Evolutionary conservation across 2,888 invertebrate genomes (phyloP), one percentile per base, ranked within the genome.

Genomic region (Thysanoteuthis rhombus): DNA sequence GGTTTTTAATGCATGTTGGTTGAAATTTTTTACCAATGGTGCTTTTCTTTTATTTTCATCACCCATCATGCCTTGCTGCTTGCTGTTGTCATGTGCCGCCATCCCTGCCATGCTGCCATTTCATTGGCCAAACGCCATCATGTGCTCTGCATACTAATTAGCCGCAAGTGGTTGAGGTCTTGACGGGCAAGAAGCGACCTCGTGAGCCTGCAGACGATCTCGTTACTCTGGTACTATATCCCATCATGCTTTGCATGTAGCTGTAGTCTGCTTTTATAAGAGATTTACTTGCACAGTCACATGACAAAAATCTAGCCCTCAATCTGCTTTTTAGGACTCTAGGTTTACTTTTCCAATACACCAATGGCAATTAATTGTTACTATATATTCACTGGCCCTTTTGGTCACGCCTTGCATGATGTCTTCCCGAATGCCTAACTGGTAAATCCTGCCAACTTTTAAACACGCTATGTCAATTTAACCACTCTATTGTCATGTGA

Each of bases 171-270:
- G 97, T 97, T 96, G 97, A 97, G 97, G 97, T 96, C 96, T 95
- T 98, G 98, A 98, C 98, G 98, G 98, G 98, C 98, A 99, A 99
- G 98, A 99, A 99, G 98, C 98, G 99, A 98, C 98, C 98, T 98
- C 98, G 98, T 97, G 98, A 98, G 97, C 97, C 98, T 97, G 98
- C 98, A 98, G 98, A 98, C 98, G 98, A 98, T 98, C 98, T 98
- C 98, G 98, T 99, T 91, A 91, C 91, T 98, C 98, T 99, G 99
- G 99, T 99, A 99, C 98, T 98, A 95, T 96, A 94, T 95, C 95
- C 95, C 95, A 95, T 95, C 94, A 96, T 95, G 96, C 95, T 96
- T 96, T 97, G 97, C 97, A 97, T 97, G 97, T 97, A 97, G 97
- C 96, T 96, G 96, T 96, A 96, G 96, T 96, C 94, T 94, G 96